Conservation (phyloP, 2,797 vertebrate species). For the Leptoclinus maculatus region DNA sequence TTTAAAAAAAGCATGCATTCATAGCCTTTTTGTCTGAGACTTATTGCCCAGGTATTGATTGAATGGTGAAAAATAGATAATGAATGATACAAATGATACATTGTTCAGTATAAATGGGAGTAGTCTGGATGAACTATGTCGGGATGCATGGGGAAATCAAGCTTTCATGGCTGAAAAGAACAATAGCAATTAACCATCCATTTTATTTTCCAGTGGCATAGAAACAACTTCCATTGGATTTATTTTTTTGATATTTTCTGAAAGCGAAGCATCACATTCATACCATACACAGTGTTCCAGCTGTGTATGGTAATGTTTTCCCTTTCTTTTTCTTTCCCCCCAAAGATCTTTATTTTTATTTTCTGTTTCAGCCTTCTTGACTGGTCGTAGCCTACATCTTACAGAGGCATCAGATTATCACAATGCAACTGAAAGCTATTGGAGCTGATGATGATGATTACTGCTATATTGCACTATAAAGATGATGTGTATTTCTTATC, state of each 20-base stretch:
- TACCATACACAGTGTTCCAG: constrained; percentile 82
- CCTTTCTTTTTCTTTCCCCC: constrained; percentile 44
- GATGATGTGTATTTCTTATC: constrained; percentile 73
- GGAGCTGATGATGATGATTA: constrained; percentile 57
- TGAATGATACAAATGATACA: constrained; percentile 20
- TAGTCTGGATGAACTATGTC: constrained; percentile 34
- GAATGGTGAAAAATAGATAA: constrained; percentile 10
- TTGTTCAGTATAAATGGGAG: constrained; percentile 32
- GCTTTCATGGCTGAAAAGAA: constrained; percentile 71
- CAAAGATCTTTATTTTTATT: constrained; percentile 72
- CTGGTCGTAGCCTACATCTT: constrained; percentile 85
- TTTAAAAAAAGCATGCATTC: constrained; percentile 26
- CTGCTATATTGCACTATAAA: constrained; percentile 45
- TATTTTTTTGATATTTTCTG: constrained; percentile 71
- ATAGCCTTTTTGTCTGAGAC: constrained; percentile 11
- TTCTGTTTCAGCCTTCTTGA: constrained; percentile 78
- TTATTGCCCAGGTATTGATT: background rate
- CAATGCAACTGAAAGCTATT: constrained; percentile 39
- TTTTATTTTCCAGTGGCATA: constrained; percentile 74
- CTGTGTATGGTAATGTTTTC: constrained; percentile 83
- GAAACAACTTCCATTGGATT: constrained; percentile 76
- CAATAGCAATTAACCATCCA: constrained; percentile 81
- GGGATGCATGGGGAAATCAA: constrained; percentile 35
- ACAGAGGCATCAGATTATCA: constrained; percentile 74
- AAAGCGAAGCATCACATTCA: constrained; percentile 82